These are phyloP conservation scores for Ivindomyrus marchei DNA, from an alignment of 2,113 vertebrate species.

Conservation along the genomic window DNA sequence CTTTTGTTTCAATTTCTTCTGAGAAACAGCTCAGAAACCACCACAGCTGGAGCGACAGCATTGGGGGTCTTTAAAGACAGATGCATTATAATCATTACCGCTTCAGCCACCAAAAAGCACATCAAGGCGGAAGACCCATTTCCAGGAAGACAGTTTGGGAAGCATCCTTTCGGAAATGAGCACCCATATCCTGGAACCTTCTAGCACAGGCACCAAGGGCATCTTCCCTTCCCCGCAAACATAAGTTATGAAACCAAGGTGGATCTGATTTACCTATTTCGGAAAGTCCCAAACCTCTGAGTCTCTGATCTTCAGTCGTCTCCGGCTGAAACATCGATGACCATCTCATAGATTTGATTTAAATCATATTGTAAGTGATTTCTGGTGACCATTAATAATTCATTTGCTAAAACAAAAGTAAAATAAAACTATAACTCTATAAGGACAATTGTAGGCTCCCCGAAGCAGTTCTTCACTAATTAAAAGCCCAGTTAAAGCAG, in stretches of 20 bases:
- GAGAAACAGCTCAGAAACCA: not conserved
- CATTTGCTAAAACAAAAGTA: not conserved
- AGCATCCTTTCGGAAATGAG: not conserved
- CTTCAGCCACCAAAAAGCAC: not conserved
- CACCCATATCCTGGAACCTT: not conserved
- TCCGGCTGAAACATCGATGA: not conserved
- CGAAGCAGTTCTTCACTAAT: slow-evolving; percentile 34
- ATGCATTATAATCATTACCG: not conserved
- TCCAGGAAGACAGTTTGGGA: too few relatives aligned
- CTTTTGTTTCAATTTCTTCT: not conserved
- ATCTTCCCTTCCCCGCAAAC: not conserved
- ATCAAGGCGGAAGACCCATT: not conserved
- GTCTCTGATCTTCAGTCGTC: not conserved
- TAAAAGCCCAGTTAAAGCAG: not conserved
- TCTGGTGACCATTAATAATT: not conserved
- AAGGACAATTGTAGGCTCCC: not conserved
- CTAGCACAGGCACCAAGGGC: not conserved
- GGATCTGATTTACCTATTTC: not conserved
- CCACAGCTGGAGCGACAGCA: not conserved
- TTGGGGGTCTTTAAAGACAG: slow-evolving; percentile 1
- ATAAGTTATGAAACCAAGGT: not conserved
- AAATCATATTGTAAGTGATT: not conserved
- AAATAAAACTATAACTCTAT: not conserved
- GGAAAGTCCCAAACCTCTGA: not conserved
- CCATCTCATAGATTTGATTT: not conserved